Base-by-base conservation (phyloP, 1,140 invertebrate genomes). In the Drosophila lini region DNA sequence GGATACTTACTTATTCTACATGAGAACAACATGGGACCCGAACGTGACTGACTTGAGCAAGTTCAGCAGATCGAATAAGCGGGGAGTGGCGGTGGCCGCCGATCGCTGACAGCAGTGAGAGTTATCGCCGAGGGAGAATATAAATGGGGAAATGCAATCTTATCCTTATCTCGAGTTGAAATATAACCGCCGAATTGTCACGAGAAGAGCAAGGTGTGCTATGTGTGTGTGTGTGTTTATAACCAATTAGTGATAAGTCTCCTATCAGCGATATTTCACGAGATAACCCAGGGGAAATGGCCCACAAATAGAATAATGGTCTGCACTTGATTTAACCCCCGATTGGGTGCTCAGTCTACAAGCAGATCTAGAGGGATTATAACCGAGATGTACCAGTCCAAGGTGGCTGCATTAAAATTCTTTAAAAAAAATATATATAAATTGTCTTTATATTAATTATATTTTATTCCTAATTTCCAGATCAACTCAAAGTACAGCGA, bases 401-500 rank as follows among this genome's bases (percentile, higher is more conserved):
- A 90, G 83, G 86, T 90, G 50, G 32, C 16, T 53, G 25, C 36
- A 36, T 3, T 38, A 53, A n/a, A 38, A 42, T 15, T 6, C 2
- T 7, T 19, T 16, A 38, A 34, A 34, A 50, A 38, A 34, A 34
- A 50, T 19, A 50, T 53, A 36, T 16, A 11, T 11, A 19, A 9
- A 25, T 47, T 22, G 1, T 40, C 10, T 31, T 25, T 16, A 25
- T 44, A 38, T 8, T 41, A 34, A 45, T 5, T n/a, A 52, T 25
- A 57, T 19, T 2, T 1, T 28, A 4, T n/a, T 10, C 55, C 0
- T 19, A 2, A 5, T 22, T 53, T 84, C 74, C 94, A 98, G 98
- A 97, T 98, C 69, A 97, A 97, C 92, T 97, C 97, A 91, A 99
- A 99, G 94, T 99, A 98, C 94, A 98, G 96, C 91, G 97, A 98